phyloP scores from a whole-genome alignment of 1,140 invertebrate species.

The Drosophila leontia region DNA sequence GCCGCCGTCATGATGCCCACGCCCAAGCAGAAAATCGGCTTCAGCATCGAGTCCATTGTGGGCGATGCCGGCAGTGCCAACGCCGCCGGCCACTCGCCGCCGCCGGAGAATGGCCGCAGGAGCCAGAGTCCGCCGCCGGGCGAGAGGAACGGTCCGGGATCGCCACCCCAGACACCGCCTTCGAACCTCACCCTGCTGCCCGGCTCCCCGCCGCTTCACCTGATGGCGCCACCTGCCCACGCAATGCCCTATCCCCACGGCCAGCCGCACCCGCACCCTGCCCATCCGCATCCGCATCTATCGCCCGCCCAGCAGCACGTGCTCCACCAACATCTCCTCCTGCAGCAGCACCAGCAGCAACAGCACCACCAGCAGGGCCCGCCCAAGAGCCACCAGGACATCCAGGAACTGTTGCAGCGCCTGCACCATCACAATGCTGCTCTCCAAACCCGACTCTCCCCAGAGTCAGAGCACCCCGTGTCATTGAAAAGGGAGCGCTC shows the following conservation, averaged over 20 bases:
- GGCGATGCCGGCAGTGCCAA: constrained; percentile 85
- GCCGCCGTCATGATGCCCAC: constrained; percentile 91
- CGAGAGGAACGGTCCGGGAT: constrained; percentile 71
- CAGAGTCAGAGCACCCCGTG: constrained; percentile 58
- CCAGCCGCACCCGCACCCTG: constrained; percentile 45
- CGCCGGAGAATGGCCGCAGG: constrained; percentile 38
- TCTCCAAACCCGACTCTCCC: constrained; percentile 75
- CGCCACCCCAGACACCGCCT: constrained; percentile 78
- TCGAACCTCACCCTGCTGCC: constrained; percentile 55
- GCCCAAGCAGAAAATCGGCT: constrained; percentile 97
- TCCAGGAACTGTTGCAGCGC: constrained; percentile 77
- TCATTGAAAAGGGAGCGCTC: constrained; percentile 79
- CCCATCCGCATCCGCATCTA: constrained; percentile 66
- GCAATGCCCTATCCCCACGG: constrained; percentile 44
- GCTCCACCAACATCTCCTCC: constrained; percentile 69
- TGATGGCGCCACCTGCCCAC: constrained; percentile 64
- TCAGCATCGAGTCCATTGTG: constrained; percentile 97
- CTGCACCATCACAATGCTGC: constrained; percentile 77
- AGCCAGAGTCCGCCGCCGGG: constrained; percentile 57
- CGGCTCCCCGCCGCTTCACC: constrained; percentile 63
- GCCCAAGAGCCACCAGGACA: constrained; percentile 75
- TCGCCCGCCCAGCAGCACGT: constrained; percentile 77
- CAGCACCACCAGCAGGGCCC: constrained; percentile 55
- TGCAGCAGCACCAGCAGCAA: constrained; percentile 73
- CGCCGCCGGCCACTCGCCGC: constrained; percentile 55